phyloP scores from a whole-genome alignment of 2,113 vertebrate species.

The Chrysemys picta region DNA sequence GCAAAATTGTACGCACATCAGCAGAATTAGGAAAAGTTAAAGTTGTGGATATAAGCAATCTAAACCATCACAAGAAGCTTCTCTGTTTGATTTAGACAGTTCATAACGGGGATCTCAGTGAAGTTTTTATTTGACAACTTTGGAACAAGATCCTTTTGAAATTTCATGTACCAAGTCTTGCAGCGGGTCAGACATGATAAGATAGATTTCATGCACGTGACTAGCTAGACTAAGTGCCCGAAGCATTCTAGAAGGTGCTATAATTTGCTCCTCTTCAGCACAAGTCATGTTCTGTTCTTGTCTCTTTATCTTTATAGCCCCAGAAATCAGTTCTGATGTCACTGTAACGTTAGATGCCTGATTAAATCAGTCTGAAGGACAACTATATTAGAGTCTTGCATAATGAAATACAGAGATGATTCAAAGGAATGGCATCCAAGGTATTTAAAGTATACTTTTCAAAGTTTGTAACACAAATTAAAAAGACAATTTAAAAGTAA shows the following conservation, averaged over 20 bases:
- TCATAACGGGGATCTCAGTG: background rate
- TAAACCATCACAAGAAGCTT: background rate
- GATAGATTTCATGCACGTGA: background rate
- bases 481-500: background rate
- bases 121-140: constrained; percentile 8
- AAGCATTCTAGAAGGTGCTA: background rate
- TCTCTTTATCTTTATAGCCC: constrained; percentile 45
- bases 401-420: constrained; percentile 57
- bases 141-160: background rate
- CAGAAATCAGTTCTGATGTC: constrained; percentile 48
- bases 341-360: constrained; percentile 12
- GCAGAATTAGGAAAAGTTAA: background rate
- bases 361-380: constrained; percentile 57
- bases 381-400: constrained; percentile 53
- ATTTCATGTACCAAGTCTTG: background rate
- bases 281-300: constrained; percentile 39
- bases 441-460: constrained; percentile 54
- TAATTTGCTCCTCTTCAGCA: constrained; percentile 4
- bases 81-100: constrained; percentile 2
- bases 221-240: background rate
- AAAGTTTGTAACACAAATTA: constrained; percentile 33
- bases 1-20: background rate
- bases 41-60: constrained; percentile 27
- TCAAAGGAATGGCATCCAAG: constrained; percentile 29
- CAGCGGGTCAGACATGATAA: background rate